These are phyloP conservation scores for Nicator chloris DNA, from an alignment of 2,113 vertebrate species.

Conservation along the genomic window DNA sequence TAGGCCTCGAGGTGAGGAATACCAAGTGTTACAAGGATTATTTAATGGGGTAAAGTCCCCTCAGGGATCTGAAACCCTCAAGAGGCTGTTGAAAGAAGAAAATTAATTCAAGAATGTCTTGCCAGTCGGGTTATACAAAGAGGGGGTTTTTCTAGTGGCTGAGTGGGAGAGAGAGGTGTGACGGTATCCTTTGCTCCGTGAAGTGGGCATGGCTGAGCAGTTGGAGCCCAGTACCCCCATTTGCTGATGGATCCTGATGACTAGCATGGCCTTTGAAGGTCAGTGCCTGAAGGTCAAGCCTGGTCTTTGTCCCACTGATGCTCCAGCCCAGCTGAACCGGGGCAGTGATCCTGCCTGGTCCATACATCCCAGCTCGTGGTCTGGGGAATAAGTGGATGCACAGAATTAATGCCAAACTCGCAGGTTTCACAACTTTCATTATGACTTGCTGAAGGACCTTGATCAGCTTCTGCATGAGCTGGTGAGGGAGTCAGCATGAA, in stretches of 20 bases:
- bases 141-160: background rate
- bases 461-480: background rate
- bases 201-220: background rate
- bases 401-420: background rate
- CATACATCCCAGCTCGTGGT: rapidly evolving
- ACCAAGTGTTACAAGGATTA: background rate
- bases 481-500: background rate
- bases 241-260: background rate
- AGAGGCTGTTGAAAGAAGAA: background rate
- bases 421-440: background rate
- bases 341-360: background rate
- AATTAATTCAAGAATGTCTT: background rate
- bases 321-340: background rate
- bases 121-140: background rate
- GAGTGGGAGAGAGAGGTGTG: background rate
- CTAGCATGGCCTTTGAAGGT: background rate
- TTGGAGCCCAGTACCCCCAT: background rate
- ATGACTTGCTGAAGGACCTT: background rate
- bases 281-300: background rate
- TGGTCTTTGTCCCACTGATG: background rate
- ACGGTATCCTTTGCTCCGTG: background rate
- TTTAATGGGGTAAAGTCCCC: background rate
- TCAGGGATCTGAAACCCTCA: background rate
- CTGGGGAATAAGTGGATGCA: background rate
- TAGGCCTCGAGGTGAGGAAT: background rate